phyloP scores from a whole-genome alignment of 2,888 invertebrate species.

The Eupithecia abbreviata region DNA sequence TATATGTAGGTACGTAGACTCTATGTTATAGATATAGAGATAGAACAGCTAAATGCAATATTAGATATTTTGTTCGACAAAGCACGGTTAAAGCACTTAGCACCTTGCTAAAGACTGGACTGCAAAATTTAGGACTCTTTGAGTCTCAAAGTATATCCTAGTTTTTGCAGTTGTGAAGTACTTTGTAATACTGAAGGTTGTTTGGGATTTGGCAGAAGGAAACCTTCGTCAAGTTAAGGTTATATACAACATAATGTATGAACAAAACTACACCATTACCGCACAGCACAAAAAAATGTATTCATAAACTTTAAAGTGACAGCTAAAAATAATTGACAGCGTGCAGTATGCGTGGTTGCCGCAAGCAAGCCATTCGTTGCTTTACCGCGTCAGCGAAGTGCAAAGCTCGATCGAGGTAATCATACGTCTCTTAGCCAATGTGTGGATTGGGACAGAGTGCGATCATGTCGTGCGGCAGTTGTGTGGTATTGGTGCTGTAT shows the following conservation, averaged over 20 bases:
- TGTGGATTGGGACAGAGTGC: neutral
- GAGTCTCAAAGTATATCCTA: too few relatives aligned
- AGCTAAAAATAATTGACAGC: neutral
- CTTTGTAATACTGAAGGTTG: neutral
- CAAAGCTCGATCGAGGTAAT: neutral
- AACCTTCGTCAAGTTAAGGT: neutral
- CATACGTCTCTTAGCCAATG: neutral
- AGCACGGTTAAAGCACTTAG: too few relatives aligned
- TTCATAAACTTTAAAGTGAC: neutral
- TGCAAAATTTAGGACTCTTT: too few relatives aligned
- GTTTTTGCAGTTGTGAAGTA: too few relatives aligned
- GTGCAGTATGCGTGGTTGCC: neutral
- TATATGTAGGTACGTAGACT: too few relatives aligned
- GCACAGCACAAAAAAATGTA: neutral
- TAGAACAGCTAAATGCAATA: too few relatives aligned
- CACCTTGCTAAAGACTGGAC: too few relatives aligned
- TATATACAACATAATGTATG: neutral
- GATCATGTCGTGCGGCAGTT: too few relatives aligned
- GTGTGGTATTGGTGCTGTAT: neutral
- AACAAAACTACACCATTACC: neutral
- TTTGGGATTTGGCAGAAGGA: neutral
- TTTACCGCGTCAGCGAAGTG: neutral
- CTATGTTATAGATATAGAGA: too few relatives aligned
- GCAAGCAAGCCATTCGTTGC: neutral
- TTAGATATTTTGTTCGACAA: too few relatives aligned